A percentile compares a stretch with the other conserved stretches of the same genome.
Conservation (phyloP, 2,888 invertebrate species). For the Agriotes lineatus region DNA sequence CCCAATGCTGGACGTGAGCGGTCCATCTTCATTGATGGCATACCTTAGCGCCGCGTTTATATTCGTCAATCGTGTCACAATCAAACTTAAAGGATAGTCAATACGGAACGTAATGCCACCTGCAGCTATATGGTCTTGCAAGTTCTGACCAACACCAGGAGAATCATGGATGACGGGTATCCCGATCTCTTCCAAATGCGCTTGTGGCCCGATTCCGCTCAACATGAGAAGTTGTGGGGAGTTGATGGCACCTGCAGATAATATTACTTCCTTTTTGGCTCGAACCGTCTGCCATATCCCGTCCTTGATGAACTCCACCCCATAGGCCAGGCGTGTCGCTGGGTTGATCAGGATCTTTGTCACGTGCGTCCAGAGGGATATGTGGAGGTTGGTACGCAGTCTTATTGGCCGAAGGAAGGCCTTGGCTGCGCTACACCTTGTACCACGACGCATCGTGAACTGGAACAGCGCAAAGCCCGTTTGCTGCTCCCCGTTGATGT, state of each 20-base stretch:
- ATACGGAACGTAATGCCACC: slow-evolving; percentile 86
- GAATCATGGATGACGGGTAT: slow-evolving; percentile 81
- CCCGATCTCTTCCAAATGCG: slow-evolving; percentile 79
- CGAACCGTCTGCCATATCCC: slow-evolving; percentile 73
- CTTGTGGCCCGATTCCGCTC: slow-evolving; percentile 83
- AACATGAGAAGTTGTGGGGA: slow-evolving; percentile 94
- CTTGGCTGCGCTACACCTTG: slow-evolving; percentile 87
- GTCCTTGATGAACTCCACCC: slow-evolving; percentile 82
- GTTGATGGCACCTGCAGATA: slow-evolving; percentile 91
- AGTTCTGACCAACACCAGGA: slow-evolving; percentile 87
- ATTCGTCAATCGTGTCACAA: slow-evolving; percentile 85
- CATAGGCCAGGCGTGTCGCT: slow-evolving; percentile 76
- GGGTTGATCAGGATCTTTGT: slow-evolving; percentile 81
- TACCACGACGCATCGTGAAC: slow-evolving; percentile 88
- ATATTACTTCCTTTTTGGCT: slow-evolving; percentile 84
- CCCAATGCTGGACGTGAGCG: slow-evolving; percentile 87
- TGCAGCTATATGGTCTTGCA: slow-evolving; percentile 91
- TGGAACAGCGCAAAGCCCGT: slow-evolving; percentile 90
- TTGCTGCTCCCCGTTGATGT: slow-evolving; percentile 88
- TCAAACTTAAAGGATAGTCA: slow-evolving; percentile 83
- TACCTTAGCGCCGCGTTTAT: slow-evolving; percentile 86
- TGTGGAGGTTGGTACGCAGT: slow-evolving; percentile 83
- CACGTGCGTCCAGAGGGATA: slow-evolving; percentile 84
- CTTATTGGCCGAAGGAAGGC: slow-evolving; percentile 86
- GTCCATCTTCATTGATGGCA: slow-evolving; percentile 88